Base-by-base conservation (phyloP, 1,140 invertebrate species). In the Drosophila aff. region DNA sequence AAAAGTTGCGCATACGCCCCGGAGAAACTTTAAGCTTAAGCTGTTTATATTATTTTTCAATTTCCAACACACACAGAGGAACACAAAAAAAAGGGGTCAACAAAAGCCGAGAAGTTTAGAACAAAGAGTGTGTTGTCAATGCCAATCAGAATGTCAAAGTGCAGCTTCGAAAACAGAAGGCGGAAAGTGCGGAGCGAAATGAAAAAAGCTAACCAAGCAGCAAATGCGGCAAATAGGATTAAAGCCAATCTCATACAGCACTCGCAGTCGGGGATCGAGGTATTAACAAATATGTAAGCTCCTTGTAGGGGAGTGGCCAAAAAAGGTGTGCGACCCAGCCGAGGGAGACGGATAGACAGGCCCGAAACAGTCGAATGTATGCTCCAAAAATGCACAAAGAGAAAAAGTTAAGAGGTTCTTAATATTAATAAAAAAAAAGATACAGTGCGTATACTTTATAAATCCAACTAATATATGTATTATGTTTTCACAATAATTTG, bases 181-280 rank as follows among this genome's bases (percentile, higher is more conserved):
- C 18, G 50, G 26, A 46, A 33, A 58, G 49, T 50, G 46, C 26
- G 43, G 66, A 68, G 66, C 47, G 55, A 81, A 79, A 91, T 76
- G 78, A 82, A 89, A 66, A 90, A 80, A 82, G 76, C 81, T 85
- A 90, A 79, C 85, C 86, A 90, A 90, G 85, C 85, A 90, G 81
- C 85, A 90, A 90, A 90, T 85, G 76, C 85, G 82, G 75, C 79
- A 90, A 90, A 90, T 90, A 90, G 86, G 85, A 90, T 90, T 79
- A 91, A 90, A 91, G 82, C 79, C 85, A 90, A 91, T 90, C 79
- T 78, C 84, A 85, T 82, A 76, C 74, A 65, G 73, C 68, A 83
- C 68, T 80, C 49, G 59, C 55, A 55, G 64, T 55, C 73, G 55
- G 65, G 77, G 62, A 74, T 78, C 74, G 64, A 81, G 77, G 85